Evolutionary conservation across 2,113 vertebrate species (phyloP), one percentile per base, ranked within the genome.

Genomic region (Onychostruthus taczanowskii): DNA sequence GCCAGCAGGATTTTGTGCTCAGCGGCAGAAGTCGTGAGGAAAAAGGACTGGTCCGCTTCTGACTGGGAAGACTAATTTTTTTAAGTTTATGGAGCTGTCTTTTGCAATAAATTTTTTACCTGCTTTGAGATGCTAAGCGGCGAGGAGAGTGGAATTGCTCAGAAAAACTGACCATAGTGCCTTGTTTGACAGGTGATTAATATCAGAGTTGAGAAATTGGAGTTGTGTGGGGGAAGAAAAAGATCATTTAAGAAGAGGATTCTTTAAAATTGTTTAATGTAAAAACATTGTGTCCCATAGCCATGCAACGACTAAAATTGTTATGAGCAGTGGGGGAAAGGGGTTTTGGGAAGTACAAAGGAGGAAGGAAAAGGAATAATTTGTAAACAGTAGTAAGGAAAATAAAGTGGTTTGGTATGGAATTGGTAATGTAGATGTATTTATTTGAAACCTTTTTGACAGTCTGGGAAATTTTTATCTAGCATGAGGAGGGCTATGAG

Each of bases 131-230:
- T 84, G 70, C 26, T 28, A 6, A 49, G 46, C 50, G 70, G 33
- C 1, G 11, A 78, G 46, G n/a, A 68, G 87, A 68, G 55, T 26
- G 66, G 69, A 43, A 70, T 68, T 69, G 66, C 35, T 82, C 31
- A 27, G 69, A 26, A 91, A 63, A 74, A 30, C 62, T 52, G 28
- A 78, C 50, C 58, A 0, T 10, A 30, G 67, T 35, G 84, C n/a
- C 31, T 77, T 56, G 44, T 74, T 92, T 96, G 91, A 95, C 90
- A 94, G 73, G 84, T 82, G 84, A 95, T 93, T 91, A 70, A 88
- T 93, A 77, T 86, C 15, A 13, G 62, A 76, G 79, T 90, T 88
- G 58, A 67, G 79, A 67, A 64, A 37, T n/a, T 39, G 41, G 66
- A 85, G 78, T 90, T 84, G 23, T 39, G 0, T 23, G 16, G 50